Base-by-base conservation (phyloP, 2,797 vertebrate species). In the Enteromius viviparus region DNA sequence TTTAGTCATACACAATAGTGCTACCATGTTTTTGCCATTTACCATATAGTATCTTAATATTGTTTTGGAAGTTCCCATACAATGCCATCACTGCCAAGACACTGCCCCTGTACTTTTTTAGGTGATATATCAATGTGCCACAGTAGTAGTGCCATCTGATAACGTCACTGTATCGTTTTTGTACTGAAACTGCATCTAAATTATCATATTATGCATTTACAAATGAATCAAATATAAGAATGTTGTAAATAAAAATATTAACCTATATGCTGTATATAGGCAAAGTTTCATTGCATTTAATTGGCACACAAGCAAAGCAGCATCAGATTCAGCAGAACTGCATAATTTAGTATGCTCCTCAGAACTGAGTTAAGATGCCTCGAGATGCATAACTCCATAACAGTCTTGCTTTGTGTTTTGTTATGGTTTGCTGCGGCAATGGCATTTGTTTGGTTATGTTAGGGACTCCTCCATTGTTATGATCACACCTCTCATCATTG, bases 401-500 rank as follows among this genome's bases (percentile, higher is more conserved):
- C 10, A 42, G 11, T n/a, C 9, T 37, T 42, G 23, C 17, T 66
- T 37, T 34, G 69, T 82, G n/a, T 47, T 37, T 82, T 19, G 9
- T 53, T 53, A 29, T 53, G 68, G 72, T 68, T 76, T 82, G 49
- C 55, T 45, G 47, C 76, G 49, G 37, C 45, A 55, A 7, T 58
- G 72, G 15, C 15, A 4, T 65, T 65, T 65, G 7, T 19, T 65
- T 34, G 15, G 37, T 45, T 55, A 14, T 55, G n/a, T 32, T 29
- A 17, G n/a, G 23, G 47, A 68, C 65, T 79, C 64, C 12, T 79
- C 62, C 64, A 79, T 79, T 79, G 45, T 53, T 51, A 66, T 51
- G 47, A 76, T 75, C 71, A 40, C 71, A 82, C 23, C 47, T 76
- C 62, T 76, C 65, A 55, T 83, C 66, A 47, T 76, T 60, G 49